Evolutionary conservation across 2,888 invertebrate genomes (phyloP).

Genomic region (Phania funesta): DNA sequence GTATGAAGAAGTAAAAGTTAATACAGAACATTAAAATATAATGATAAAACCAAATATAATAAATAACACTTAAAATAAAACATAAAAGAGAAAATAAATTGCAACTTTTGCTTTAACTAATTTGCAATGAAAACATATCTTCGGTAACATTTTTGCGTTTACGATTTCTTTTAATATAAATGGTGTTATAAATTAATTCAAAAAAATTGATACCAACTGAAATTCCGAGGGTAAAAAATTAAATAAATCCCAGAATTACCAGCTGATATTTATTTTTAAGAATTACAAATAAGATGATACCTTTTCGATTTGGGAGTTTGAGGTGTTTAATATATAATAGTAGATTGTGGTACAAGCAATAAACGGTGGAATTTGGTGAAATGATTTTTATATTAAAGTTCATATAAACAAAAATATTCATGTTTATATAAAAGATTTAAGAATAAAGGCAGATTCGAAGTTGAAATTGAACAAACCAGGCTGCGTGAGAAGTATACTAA

Average conservation of each 20-base stretch:
- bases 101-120: conserved; percentile 58
- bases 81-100: conserved; percentile 45
- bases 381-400: not conserved
- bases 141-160: conserved; percentile 30
- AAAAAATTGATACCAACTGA: conserved; percentile 89
- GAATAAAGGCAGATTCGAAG: too few species aligned
- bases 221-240: conserved; percentile 86
- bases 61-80: conserved; percentile 22
- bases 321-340: not conserved
- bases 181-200: conserved; percentile 76
- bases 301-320: conserved; percentile 11
- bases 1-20: not conserved
- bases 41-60: conserved; percentile 14
- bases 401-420: not conserved
- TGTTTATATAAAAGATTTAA: too few species aligned
- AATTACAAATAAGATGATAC: conserved; percentile 71
- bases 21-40: conserved; percentile 11
- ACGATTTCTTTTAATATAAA: conserved; percentile 38
- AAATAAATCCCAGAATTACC: conserved; percentile 95
- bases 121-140: conserved; percentile 38
- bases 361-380: conserved; percentile 3
- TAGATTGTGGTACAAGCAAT: conserved; percentile 14
- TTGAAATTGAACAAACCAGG: too few species aligned
- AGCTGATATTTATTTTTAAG: conserved; percentile 95
- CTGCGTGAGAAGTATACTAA: too few species aligned